Conservation (phyloP, 2,113 vertebrate species). For the Leiothrix lutea region DNA sequence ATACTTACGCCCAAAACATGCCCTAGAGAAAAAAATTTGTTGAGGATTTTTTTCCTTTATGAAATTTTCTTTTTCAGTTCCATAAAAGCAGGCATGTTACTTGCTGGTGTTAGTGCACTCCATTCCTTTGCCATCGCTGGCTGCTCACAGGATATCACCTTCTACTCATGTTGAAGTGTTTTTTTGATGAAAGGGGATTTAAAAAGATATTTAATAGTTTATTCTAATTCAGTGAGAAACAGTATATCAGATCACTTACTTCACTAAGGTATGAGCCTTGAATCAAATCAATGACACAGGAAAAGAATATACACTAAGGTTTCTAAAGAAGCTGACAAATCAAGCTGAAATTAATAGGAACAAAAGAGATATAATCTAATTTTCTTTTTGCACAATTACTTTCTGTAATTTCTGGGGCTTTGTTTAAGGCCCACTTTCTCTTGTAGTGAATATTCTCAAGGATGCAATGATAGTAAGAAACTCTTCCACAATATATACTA, state of each 20-base stretch:
- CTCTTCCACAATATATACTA: background rate
- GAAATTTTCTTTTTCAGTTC: background rate
- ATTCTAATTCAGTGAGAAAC: background rate
- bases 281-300: background rate
- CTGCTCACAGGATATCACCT: background rate
- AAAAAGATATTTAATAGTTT: background rate
- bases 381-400: background rate
- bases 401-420: background rate
- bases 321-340: background rate
- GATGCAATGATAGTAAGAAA: background rate
- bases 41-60: background rate
- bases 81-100: background rate
- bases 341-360: background rate
- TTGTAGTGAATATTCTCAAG: background rate
- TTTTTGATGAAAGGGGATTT: background rate
- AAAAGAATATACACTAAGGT: background rate
- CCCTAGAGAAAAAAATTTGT: background rate
- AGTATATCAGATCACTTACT: background rate
- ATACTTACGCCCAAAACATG: background rate
- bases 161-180: background rate
- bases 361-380: background rate
- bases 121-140: background rate
- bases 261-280: background rate
- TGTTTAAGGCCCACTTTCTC: background rate
- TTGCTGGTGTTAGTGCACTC: background rate